Evolutionary conservation across 2,113 vertebrate species (phyloP).

Genomic region (Nicator chloris): DNA sequence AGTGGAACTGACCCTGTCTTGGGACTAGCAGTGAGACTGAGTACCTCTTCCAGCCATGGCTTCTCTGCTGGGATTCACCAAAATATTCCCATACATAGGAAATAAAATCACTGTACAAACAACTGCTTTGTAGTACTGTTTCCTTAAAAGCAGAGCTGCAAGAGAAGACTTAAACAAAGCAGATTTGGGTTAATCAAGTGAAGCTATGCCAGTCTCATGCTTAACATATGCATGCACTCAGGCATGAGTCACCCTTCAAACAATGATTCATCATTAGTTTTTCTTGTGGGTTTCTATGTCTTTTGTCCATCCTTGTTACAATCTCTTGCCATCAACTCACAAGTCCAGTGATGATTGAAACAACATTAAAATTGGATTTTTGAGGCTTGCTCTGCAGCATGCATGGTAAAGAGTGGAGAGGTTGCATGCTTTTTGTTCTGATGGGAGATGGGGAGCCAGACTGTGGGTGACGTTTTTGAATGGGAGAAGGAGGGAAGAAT

Average conservation of each 20-base stretch:
- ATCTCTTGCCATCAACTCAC: not conserved
- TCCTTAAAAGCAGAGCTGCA: constrained; percentile 26
- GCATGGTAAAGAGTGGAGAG: not conserved
- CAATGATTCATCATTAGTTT: constrained; percentile 42
- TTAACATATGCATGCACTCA: constrained; percentile 39
- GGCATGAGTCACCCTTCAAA: constrained; percentile 53
- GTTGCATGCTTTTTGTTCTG: not conserved
- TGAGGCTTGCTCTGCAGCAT: not conserved
- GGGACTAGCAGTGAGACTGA: not conserved
- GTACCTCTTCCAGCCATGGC: not conserved
- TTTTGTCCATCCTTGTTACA: constrained; percentile 43
- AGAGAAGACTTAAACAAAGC: constrained; percentile 41
- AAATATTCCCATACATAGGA: not conserved
- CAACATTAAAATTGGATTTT: not conserved
- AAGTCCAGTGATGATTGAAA: not conserved
- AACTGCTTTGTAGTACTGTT: not conserved
- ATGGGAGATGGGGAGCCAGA: not conserved
- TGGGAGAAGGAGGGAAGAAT: not conserved
- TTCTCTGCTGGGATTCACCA: not conserved
- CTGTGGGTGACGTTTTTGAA: not conserved
- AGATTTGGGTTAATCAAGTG: constrained; percentile 55
- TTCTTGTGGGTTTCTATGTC: constrained; percentile 3
- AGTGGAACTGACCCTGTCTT: not conserved
- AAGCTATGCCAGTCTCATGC: constrained; percentile 9
- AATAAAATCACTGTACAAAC: not conserved